Evolutionary conservation across 2,888 invertebrate genomes (phyloP).

Genomic region (Melieria crassipennis): DNA sequence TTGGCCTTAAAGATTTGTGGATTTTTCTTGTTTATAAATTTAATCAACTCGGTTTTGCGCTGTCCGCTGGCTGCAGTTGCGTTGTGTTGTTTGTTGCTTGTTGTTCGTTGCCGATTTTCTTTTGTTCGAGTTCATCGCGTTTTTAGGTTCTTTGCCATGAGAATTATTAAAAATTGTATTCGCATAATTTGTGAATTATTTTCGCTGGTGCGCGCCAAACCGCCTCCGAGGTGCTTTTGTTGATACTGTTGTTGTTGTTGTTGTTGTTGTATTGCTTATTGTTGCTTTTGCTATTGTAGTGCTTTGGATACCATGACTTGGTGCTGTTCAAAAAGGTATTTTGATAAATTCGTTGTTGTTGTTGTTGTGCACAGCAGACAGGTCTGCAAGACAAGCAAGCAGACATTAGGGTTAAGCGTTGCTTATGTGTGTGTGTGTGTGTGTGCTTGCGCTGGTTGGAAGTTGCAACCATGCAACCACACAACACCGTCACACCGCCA

Average conservation of each 20-base stretch:
- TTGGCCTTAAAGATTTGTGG: slow-evolving; percentile 20
- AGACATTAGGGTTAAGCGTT: no score
- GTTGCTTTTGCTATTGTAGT: background rate
- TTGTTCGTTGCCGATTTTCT: slow-evolving; percentile 37
- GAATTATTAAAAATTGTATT: slow-evolving; percentile 65
- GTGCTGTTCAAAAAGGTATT: no score
- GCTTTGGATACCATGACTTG: no score
- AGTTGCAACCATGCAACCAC: no score
- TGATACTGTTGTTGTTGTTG: background rate
- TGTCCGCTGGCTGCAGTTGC: slow-evolving; percentile 28
- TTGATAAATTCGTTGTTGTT: no score
- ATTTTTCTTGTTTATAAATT: slow-evolving; percentile 18
- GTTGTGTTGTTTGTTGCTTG: slow-evolving; percentile 33
- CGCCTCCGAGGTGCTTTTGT: slow-evolving; percentile 46
- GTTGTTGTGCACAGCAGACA: no score
- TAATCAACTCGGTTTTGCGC: slow-evolving; percentile 16
- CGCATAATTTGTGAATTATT: slow-evolving; percentile 66
- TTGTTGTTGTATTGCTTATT: background rate
- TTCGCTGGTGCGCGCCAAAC: slow-evolving; percentile 54
- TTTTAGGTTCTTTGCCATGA: slow-evolving; percentile 48
- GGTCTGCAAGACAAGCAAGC: no score
- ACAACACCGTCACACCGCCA: no score
- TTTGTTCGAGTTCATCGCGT: slow-evolving; percentile 48
- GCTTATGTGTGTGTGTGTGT: no score
- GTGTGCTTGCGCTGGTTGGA: no score